Base-by-base conservation (phyloP, 2,797 vertebrate species). In the Fundulus diaphanus region DNA sequence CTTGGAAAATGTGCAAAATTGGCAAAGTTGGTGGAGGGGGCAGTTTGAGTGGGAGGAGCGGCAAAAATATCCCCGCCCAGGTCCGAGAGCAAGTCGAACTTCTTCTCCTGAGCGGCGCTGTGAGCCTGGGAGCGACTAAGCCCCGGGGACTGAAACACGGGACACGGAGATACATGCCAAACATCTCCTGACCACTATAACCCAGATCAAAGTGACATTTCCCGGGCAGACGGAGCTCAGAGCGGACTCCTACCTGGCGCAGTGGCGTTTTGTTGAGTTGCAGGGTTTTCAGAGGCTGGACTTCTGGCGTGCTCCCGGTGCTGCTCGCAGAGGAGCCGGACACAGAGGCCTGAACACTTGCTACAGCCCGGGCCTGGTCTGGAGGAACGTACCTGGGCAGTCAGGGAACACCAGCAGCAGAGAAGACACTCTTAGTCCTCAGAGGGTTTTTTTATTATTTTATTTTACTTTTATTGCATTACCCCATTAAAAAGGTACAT, bases 1-100 rank as follows among this genome's bases (percentile, higher is more conserved):
- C 95, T 97, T 90, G 96, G 97, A 94, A 99, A 99, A 95, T 98
- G 97, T 97, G 97, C 97, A 97, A 99, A 99, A 91, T 99, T 99
- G 93, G 98, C 97, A 95, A 99, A 99, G 93, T 98, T 99, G 68
- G 97, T 94, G 59, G 97, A 94, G 85, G 94, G 95, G 76, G 96
- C 89, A 83, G 96, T 90, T 78, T 98, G 97, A 81, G 90, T 76
- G 15, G 93, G 81, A 46, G 94, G 94, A 72, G 97, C 95, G 84
- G 98, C 97, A 92, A 99, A 99, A 84, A 99, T 99, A 92, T 99
- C 98, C 78, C 97, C 97, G 81, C 98, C 98, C 87, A 99, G 96
- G 92, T 99, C 98, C 82, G 97, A 96, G 81, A 99, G 96, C 85
- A 99, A 94, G 92, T 99, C 98, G 92, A 99, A 98, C 87, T 97